Evolutionary conservation across 2,797 vertebrate genomes (phyloP).

Genomic region (Catharus ustulatus): DNA sequence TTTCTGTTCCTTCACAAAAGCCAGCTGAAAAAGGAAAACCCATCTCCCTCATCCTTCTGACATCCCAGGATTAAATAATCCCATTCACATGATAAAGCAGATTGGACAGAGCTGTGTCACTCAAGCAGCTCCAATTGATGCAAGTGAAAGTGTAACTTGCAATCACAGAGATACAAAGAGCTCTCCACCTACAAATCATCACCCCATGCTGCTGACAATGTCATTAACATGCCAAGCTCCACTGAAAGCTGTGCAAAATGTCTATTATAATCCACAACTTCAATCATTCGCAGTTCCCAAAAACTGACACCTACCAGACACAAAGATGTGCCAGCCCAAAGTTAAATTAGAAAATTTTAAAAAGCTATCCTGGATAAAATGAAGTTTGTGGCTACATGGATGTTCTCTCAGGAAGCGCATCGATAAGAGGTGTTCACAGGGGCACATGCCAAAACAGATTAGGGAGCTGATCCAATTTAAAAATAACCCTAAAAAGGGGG

Average conservation of each 20-base stretch:
- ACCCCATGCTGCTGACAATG: slow-evolving; percentile 1
- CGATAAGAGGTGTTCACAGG: neutral
- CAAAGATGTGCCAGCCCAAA: neutral
- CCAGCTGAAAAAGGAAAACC: neutral
- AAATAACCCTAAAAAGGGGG: slow-evolving; percentile 19
- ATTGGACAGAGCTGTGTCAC: neutral
- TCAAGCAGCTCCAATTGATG: slow-evolving; percentile 10
- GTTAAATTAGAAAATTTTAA: neutral
- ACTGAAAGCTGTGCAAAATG: slow-evolving; percentile 19
- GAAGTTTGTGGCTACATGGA: neutral
- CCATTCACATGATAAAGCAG: slow-evolving; percentile 2
- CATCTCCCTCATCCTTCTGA: neutral
- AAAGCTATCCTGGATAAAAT: neutral
- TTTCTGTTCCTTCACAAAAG: neutral
- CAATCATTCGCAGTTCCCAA: neutral
- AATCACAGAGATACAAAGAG: slow-evolving; percentile 3
- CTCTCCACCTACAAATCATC: slow-evolving; percentile 30
- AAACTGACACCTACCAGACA: neutral
- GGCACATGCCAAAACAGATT: neutral
- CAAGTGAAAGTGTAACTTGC: slow-evolving; percentile 27
- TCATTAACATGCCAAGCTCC: slow-evolving; percentile 22
- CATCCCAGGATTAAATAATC: neutral
- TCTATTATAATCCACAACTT: slow-evolving; percentile 25
- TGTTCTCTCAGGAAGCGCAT: neutral
- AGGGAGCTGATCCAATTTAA: neutral